Percentiles rank a stretch among this genome's conserved stretches.
Conservation (phyloP, 2,888 invertebrate genomes). For the Nasonia oneida region DNA sequence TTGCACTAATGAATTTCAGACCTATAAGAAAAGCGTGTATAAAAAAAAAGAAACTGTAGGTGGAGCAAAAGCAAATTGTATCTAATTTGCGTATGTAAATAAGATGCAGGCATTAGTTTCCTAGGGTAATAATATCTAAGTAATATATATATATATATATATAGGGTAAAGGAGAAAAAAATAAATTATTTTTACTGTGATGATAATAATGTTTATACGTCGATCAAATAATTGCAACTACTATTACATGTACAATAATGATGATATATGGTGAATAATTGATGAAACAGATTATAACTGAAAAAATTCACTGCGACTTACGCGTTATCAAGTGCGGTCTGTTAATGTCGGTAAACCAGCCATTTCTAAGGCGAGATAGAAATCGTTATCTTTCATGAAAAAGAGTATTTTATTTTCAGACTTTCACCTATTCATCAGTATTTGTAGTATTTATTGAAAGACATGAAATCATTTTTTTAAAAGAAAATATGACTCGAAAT, state of each 20-base stretch:
- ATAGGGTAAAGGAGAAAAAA: constrained; percentile 63
- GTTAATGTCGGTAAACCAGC: constrained; percentile 12
- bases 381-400: constrained; percentile 6
- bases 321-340: constrained; percentile 58
- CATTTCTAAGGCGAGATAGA: constrained; percentile 40
- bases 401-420: background rate
- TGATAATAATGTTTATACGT: constrained; percentile 79
- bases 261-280: constrained; percentile 61
- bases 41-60: constrained; percentile 51
- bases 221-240: constrained; percentile 74
- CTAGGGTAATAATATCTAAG: constrained; percentile 48
- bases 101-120: constrained; percentile 62
- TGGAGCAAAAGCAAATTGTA: constrained; percentile 53
- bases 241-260: constrained; percentile 71
- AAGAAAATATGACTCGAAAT: constrained; percentile 26
- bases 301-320: constrained; percentile 28
- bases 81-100: constrained; percentile 58
- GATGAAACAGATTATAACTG: constrained; percentile 27
- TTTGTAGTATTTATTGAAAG: constrained; percentile 39
- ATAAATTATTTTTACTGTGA: constrained; percentile 79
- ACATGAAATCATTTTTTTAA: constrained; percentile 15
- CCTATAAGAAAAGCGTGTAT: constrained; percentile 49
- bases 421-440: constrained; percentile 24
- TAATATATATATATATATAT: no score
- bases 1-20: constrained; percentile 56